A percentile compares a stretch with the other conserved stretches of the same genome.
phyloP scores from a whole-genome alignment of 2,888 invertebrate species.

The Harpalus rubripes region DNA sequence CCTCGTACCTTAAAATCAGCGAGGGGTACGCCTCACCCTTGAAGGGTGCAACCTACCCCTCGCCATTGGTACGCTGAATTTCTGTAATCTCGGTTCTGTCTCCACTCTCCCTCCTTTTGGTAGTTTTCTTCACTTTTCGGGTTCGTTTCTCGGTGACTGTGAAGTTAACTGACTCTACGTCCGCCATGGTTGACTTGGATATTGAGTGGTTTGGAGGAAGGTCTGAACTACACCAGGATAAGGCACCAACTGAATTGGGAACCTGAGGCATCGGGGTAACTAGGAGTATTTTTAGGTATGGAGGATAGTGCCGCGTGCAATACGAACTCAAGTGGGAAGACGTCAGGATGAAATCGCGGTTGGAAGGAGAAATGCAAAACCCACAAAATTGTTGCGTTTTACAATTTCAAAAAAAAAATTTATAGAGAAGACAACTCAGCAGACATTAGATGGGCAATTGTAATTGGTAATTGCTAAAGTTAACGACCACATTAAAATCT shows the following conservation, averaged over 20 bases:
- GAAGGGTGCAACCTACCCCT: slow-evolving; percentile 87
- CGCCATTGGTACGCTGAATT: slow-evolving; percentile 86
- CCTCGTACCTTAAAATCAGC: slow-evolving; percentile 76
- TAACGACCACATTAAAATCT: too few relatives aligned
- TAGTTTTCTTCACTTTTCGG: slow-evolving; percentile 94
- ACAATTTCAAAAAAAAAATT: too few relatives aligned
- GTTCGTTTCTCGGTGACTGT: slow-evolving; percentile 91
- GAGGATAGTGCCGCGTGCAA: slow-evolving; percentile 75
- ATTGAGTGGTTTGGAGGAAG: not conserved
- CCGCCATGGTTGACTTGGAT: slow-evolving; percentile 84
- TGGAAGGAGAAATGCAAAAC: too few relatives aligned
- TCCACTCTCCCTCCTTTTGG: slow-evolving; percentile 88
- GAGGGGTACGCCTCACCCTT: slow-evolving; percentile 78
- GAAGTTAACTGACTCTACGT: slow-evolving; percentile 91
- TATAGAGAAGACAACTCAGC: too few relatives aligned
- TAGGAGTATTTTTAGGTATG: slow-evolving; percentile 77
- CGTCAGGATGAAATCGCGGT: too few relatives aligned
- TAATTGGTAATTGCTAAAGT: too few relatives aligned
- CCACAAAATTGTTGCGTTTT: too few relatives aligned
- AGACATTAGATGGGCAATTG: too few relatives aligned
- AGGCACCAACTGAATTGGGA: slow-evolving; percentile 72
- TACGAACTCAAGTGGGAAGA: slow-evolving; percentile 4
- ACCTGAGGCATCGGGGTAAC: slow-evolving; percentile 72
- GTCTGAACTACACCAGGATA: not conserved
- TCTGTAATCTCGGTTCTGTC: slow-evolving; percentile 85